These are phyloP conservation scores for Melanotaenia trifasciata DNA, from an alignment of 2,797 vertebrate species.

Conservation along the genomic window DNA sequence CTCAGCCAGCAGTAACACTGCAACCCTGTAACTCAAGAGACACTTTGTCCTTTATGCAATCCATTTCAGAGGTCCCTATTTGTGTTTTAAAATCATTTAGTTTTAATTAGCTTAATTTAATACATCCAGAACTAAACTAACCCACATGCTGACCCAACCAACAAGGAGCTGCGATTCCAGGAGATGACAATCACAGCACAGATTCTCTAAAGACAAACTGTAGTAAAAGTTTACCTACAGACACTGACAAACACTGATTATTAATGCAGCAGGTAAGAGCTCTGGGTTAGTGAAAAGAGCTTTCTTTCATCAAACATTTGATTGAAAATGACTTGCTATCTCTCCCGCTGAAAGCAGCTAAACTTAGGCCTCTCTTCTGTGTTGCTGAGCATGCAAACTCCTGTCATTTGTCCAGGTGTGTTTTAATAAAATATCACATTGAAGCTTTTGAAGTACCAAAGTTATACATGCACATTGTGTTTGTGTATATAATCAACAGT, in stretches of 20 bases:
- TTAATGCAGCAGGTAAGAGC: not conserved
- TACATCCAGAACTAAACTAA: not conserved
- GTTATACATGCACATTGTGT: not conserved
- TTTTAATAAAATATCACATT: not conserved
- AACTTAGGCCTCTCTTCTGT: not conserved
- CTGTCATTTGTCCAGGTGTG: not conserved
- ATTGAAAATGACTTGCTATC: not conserved
- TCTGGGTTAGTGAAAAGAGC: not conserved
- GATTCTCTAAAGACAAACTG: not conserved
- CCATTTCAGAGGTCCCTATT: not conserved
- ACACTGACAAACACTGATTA: not conserved
- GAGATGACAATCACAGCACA: too few relatives aligned
- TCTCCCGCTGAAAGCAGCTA: not conserved
- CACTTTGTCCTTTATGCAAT: conserved; percentile 27
- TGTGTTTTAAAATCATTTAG: not conserved
- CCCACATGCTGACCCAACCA: not conserved
- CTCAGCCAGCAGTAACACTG: conserved; percentile 1
- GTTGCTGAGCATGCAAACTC: too few relatives aligned
- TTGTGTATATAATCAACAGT: not conserved
- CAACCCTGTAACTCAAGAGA: conserved; percentile 1
- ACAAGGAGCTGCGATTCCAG: not conserved
- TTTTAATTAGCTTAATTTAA: not conserved
- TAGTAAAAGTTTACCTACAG: not conserved
- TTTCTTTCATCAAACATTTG: too few relatives aligned
- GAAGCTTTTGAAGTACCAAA: not conserved